phyloP scores from a whole-genome alignment of 2,888 invertebrate species.

The Mechanitis messenoides region DNA sequence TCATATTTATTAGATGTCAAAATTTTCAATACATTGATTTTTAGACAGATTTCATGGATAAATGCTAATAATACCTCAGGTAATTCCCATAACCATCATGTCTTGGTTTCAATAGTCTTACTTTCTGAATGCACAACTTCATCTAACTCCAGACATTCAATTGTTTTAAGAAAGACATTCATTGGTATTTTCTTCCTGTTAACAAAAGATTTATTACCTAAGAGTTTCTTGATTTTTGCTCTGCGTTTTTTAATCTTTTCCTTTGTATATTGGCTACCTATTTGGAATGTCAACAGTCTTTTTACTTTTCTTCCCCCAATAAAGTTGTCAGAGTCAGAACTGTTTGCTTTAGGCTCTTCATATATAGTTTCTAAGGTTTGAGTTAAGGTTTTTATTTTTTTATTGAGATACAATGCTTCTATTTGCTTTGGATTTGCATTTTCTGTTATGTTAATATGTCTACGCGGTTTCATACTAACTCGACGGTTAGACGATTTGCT shows the following conservation, averaged over 20 bases:
- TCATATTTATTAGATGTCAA: neutral
- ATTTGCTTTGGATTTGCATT: slow-evolving; percentile 65
- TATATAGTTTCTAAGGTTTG: slow-evolving; percentile 79
- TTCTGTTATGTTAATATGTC: slow-evolving; percentile 51
- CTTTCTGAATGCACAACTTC: slow-evolving; percentile 55
- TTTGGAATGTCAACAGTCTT: slow-evolving; percentile 75
- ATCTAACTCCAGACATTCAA: slow-evolving; percentile 71
- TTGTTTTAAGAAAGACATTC: slow-evolving; percentile 74
- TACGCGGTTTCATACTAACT: slow-evolving; percentile 68
- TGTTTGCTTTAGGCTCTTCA: slow-evolving; percentile 75
- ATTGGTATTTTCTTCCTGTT: slow-evolving; percentile 74
- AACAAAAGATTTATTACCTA: slow-evolving; percentile 69
- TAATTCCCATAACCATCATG: slow-evolving; percentile 31
- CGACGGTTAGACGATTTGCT: slow-evolving; percentile 62
- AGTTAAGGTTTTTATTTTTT: slow-evolving; percentile 68
- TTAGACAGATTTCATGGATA: slow-evolving; percentile 6
- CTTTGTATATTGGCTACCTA: slow-evolving; percentile 67
- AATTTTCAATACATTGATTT: neutral
- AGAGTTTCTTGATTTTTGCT: slow-evolving; percentile 74
- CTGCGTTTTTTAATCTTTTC: slow-evolving; percentile 77
- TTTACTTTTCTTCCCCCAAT: slow-evolving; percentile 76
- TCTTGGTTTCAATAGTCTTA: slow-evolving; percentile 31
- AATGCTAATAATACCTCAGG: slow-evolving; percentile 38
- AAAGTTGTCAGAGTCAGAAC: slow-evolving; percentile 53
- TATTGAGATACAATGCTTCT: slow-evolving; percentile 76